Conservation (phyloP, 2,113 vertebrate species). For the Cisticola juncidis region DNA sequence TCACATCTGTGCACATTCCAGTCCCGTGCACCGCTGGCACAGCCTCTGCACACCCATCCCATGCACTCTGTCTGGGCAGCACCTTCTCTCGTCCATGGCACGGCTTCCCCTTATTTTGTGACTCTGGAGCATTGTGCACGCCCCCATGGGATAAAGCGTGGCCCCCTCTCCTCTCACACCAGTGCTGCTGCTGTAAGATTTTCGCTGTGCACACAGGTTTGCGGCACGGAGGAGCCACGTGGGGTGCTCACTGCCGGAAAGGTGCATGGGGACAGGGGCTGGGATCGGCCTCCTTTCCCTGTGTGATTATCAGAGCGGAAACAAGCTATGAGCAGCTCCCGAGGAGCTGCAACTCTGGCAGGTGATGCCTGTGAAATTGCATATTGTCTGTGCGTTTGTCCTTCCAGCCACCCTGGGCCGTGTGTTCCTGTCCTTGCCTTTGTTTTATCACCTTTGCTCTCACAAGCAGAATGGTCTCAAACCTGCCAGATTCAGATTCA, state of each 20-base stretch:
- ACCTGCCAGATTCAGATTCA: background rate
- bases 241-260: background rate
- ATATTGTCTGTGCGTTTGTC: background rate
- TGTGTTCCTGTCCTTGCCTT: background rate
- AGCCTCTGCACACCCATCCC: background rate
- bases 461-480: background rate
- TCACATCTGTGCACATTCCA: too few species aligned
- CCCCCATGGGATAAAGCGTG: fast-evolving
- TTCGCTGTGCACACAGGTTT: background rate
- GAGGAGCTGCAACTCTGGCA: background rate
- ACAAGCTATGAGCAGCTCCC: background rate
- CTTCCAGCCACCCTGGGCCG: fast-evolving
- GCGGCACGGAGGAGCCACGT: background rate
- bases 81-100: background rate
- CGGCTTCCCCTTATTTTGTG: background rate
- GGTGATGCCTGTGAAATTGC: background rate
- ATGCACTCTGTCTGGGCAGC: fast-evolving
- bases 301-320: background rate
- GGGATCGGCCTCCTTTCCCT: background rate
- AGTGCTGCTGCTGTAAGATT: background rate
- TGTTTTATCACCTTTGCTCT: background rate
- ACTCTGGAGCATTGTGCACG: background rate
- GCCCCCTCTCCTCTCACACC: background rate
- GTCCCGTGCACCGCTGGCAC: too few species aligned
- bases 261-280: fast-evolving